These are phyloP conservation scores for Triplophysa bombifrons DNA, from an alignment of 2,797 vertebrate genomes.

Conservation along the genomic window DNA sequence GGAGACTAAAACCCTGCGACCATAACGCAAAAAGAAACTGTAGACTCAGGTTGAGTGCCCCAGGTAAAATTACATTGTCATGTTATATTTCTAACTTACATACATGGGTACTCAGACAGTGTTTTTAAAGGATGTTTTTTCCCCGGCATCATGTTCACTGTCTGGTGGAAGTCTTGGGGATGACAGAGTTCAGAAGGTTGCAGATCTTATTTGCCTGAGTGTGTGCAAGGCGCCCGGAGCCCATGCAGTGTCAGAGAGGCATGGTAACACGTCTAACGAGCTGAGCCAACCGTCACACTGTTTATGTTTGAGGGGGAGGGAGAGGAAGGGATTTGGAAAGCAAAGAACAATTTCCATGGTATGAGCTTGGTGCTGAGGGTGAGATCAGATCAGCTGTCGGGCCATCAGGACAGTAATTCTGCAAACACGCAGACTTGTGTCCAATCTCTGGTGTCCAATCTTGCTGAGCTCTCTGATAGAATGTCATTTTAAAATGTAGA, in stretches of 20 bases:
- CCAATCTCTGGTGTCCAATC: conserved; percentile 31
- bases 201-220: conserved; percentile 31
- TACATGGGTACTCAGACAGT: neutral
- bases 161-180: conserved; percentile 1
- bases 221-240: neutral
- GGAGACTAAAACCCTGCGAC: too few relatives aligned
- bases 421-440: conserved; percentile 56
- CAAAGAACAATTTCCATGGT: conserved; percentile 73
- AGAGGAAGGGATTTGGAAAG: conserved; percentile 57
- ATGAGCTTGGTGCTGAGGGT: conserved; percentile 49
- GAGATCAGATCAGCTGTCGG: conserved; percentile 64
- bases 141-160: conserved; percentile 10
- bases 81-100: neutral
- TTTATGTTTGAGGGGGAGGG: conserved; percentile 26
- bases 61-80: neutral
- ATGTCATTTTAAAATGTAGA: conserved; percentile 2
- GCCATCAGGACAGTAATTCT: conserved; percentile 64
- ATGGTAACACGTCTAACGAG: conserved; percentile 4
- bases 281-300: neutral
- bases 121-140: conserved; percentile 10
- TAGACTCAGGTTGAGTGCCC: neutral
- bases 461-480: neutral
- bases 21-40: neutral
- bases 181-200: conserved; percentile 30
- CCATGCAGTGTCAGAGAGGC: conserved; percentile 4